A percentile compares a stretch with the other conserved stretches of the same genome.
Conservation (phyloP, 2,888 invertebrate species). For the Hoplodrina blanda region DNA sequence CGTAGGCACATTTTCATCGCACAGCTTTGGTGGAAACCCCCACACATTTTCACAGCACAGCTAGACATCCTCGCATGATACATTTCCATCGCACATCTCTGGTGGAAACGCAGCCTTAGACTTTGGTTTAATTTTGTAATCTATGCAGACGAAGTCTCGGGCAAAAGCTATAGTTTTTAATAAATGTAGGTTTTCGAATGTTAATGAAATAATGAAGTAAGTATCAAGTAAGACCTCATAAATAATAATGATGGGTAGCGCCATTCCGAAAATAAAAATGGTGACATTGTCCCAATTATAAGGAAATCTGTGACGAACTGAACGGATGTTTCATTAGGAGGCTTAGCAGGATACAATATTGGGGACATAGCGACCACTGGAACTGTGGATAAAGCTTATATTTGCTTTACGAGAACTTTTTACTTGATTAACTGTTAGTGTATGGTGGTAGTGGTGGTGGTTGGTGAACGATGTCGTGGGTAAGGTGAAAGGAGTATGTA, state of each 20-base stretch:
- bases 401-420: neutral
- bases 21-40: too few relatives aligned
- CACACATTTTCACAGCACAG: too few relatives aligned
- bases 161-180: too few relatives aligned
- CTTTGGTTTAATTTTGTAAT: too few relatives aligned
- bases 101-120: too few relatives aligned
- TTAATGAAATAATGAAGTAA: neutral
- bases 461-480: too few relatives aligned
- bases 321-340: conserved; percentile 77
- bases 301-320: conserved; percentile 71
- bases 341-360: conserved; percentile 78
- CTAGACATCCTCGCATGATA: too few relatives aligned
- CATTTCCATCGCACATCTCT: too few relatives aligned
- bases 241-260: conserved; percentile 3
- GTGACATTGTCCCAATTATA: conserved; percentile 63
- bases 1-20: too few relatives aligned
- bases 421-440: neutral
- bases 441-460: too few relatives aligned
- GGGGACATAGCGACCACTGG: conserved; percentile 65
- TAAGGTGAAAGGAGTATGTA: too few relatives aligned
- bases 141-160: too few relatives aligned
- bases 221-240: neutral
- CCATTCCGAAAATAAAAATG: conserved; percentile 45
- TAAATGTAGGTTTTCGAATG: neutral
- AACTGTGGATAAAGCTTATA: conserved; percentile 45